These are phyloP conservation scores for Thymelicus acteon DNA, from an alignment of 2,888 invertebrate genomes.

Conservation along the genomic window DNA sequence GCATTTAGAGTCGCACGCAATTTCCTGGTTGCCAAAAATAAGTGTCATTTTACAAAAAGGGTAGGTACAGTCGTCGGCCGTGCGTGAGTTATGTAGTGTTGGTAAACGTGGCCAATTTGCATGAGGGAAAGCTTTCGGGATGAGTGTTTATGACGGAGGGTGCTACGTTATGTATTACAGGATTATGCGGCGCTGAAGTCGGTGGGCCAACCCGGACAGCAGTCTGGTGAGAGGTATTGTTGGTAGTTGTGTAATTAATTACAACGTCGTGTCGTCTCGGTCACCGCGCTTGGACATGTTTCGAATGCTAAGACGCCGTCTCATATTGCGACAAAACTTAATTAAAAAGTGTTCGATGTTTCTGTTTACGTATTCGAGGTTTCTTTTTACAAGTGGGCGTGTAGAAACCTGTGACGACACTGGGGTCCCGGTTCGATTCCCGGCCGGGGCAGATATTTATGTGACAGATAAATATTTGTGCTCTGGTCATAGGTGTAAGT, in stretches of 20 bases:
- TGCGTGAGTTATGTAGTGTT: slow-evolving; percentile 58
- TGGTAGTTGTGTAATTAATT: slow-evolving; percentile 2
- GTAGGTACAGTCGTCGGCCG: slow-evolving; percentile 46
- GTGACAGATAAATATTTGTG: too few relatives aligned
- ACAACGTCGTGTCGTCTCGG: background rate
- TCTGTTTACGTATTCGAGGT: too few relatives aligned
- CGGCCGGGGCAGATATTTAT: too few relatives aligned
- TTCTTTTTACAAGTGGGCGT: too few relatives aligned
- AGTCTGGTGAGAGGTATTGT: slow-evolving; percentile 9
- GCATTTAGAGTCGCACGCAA: slow-evolving; percentile 68
- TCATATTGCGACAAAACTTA: too few relatives aligned
- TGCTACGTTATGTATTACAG: slow-evolving; percentile 40
- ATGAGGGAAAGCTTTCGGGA: slow-evolving; percentile 74
- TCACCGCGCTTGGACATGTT: background rate
- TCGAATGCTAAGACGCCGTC: background rate
- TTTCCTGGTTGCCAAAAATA: slow-evolving; percentile 76
- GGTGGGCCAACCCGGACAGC: background rate
- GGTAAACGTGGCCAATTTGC: slow-evolving; percentile 73
- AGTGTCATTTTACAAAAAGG: slow-evolving; percentile 76
- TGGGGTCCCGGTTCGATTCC: too few relatives aligned
- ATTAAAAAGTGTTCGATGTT: too few relatives aligned
- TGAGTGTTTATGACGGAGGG: slow-evolving; percentile 71
- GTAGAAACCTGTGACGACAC: too few relatives aligned
- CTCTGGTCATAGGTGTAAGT: too few relatives aligned
- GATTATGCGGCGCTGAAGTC: slow-evolving; percentile 40